Evolutionary conservation across 2,113 vertebrate species (phyloP).

Genomic region (Mixornis gularis): DNA sequence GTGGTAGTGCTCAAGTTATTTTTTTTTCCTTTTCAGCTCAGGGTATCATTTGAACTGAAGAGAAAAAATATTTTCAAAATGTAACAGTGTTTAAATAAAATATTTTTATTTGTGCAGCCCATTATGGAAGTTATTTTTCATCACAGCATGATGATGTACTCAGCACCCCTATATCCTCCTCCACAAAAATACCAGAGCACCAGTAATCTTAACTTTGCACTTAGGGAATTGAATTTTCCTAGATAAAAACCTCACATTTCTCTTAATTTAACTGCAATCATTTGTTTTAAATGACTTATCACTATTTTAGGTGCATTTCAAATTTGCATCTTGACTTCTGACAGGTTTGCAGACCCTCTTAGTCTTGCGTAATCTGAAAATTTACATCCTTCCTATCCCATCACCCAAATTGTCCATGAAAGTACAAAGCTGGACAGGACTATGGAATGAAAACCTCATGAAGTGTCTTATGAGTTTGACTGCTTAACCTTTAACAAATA

Average conservation of each 20-base stretch:
- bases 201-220: background rate
- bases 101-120: background rate
- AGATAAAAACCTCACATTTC: background rate
- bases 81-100: background rate
- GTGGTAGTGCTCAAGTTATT: background rate
- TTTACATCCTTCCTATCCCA: background rate
- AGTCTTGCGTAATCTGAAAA: background rate
- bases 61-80: conserved; percentile 1
- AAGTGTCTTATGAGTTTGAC: background rate
- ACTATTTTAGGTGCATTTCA: background rate
- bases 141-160: background rate
- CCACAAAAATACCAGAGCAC: background rate
- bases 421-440: background rate
- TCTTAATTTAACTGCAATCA: background rate
- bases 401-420: background rate
- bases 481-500: background rate
- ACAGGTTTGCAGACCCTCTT: background rate
- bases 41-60: background rate
- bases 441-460: background rate
- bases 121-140: background rate
- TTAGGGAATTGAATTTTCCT: background rate
- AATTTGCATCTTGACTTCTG: background rate
- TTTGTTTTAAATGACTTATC: background rate
- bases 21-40: background rate
- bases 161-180: background rate